A percentile compares a stretch with the other conserved stretches of the same genome.
Evolutionary conservation across 2,113 vertebrate genomes (phyloP).

Genomic region (Onychostruthus taczanowskii): DNA sequence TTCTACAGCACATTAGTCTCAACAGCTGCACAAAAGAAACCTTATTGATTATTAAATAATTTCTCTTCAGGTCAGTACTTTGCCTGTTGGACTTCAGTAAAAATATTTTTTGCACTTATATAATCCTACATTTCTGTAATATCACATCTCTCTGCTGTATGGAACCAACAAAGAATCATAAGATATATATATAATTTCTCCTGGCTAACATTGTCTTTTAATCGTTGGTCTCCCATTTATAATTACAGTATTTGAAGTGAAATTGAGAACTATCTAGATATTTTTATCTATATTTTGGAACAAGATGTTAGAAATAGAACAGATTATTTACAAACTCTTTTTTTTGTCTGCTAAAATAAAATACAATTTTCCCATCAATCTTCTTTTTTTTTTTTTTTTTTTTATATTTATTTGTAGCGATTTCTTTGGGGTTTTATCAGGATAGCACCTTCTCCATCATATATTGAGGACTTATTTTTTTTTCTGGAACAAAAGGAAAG

Average conservation of each 20-base stretch:
- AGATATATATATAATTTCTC: neutral
- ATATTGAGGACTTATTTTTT: conserved; percentile 15
- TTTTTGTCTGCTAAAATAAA: neutral
- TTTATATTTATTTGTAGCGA: neutral
- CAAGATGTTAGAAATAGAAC: neutral
- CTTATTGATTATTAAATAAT: neutral
- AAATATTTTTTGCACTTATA: neutral
- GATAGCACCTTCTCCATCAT: neutral
- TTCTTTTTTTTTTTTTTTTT: neutral
- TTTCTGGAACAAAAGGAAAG: conserved; percentile 39
- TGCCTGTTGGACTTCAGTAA: neutral
- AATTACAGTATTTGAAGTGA: neutral
- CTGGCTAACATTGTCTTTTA: neutral
- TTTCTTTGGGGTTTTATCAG: neutral
- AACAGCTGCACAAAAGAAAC: neutral
- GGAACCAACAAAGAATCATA: neutral
- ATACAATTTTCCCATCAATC: neutral
- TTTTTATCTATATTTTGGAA: neutral
- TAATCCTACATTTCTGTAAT: neutral
- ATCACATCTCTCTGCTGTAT: neutral
- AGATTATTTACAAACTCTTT: neutral
- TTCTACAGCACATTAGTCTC: neutral
- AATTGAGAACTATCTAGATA: neutral
- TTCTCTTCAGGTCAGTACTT: neutral
- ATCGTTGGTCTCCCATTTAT: neutral